Conservation (phyloP, 2,797 vertebrate species). For the Chaenodraco wilsoni region DNA sequence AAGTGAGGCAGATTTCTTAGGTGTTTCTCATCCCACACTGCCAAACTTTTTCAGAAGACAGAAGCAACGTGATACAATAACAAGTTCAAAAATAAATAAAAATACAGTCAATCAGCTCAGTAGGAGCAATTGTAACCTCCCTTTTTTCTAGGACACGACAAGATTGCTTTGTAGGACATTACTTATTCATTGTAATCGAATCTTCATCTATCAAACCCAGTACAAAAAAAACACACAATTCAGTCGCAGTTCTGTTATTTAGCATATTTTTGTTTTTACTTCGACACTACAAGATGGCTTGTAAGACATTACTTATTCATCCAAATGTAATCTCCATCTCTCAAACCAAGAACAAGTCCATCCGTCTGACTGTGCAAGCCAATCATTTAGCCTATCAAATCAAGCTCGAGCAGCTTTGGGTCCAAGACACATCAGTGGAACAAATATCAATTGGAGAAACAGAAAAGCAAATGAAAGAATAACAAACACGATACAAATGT, state of each 20-base stretch:
- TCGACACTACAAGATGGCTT: constrained; percentile 23
- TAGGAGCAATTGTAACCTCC: background rate
- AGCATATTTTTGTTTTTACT: background rate
- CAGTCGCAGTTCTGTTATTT: constrained; percentile 22
- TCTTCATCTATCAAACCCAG: constrained; percentile 39
- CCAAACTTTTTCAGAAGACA: constrained; percentile 17
- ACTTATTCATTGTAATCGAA: constrained; percentile 57
- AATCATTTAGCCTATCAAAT: constrained; percentile 63
- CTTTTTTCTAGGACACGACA: background rate
- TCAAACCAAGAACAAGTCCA: constrained; percentile 39
- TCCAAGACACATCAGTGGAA: constrained; percentile 23
- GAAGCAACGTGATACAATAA: constrained; percentile 23
- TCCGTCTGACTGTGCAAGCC: constrained; percentile 46
- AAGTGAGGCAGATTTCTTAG: constrained; percentile 18
- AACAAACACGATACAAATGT: constrained; percentile 6
- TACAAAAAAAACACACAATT: background rate
- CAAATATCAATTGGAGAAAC: constrained; percentile 30
- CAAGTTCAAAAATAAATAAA: constrained; percentile 5
- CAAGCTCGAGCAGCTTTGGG: constrained; percentile 27
- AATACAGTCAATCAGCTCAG: too few relatives aligned
- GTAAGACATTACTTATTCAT: constrained; percentile 55
- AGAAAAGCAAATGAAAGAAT: constrained; percentile 20
- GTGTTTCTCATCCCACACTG: constrained; percentile 18
- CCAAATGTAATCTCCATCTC: constrained; percentile 42
- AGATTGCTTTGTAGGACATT: constrained; percentile 43